These are phyloP conservation scores for Pao palembangensis DNA, from an alignment of 2,113 vertebrate genomes.

Conservation along the genomic window DNA sequence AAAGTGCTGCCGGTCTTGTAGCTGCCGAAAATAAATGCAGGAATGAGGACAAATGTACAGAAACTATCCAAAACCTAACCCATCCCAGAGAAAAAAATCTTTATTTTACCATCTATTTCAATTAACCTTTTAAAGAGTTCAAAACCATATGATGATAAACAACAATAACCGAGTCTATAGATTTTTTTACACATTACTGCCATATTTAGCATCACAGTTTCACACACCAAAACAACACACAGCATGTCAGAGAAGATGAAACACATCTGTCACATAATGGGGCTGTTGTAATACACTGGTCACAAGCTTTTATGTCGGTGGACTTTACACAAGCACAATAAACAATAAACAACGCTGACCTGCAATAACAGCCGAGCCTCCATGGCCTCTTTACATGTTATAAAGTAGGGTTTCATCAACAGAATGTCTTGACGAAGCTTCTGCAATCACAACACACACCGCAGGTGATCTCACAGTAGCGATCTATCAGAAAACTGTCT, in stretches of 20 bases:
- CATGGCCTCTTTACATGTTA: conserved; percentile 98
- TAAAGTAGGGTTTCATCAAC: conserved; percentile 97
- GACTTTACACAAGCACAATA: neutral
- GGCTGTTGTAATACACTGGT: conserved; percentile 15
- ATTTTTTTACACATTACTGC: no score
- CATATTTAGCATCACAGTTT: no score
- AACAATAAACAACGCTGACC: conserved; percentile 65
- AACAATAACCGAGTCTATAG: no score
- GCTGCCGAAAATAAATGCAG: conserved; percentile 65
- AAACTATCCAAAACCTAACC: neutral
- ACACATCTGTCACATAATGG: conserved; percentile 35
- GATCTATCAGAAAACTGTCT: no score
- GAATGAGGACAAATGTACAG: neutral
- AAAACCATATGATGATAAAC: no score
- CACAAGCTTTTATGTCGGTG: neutral
- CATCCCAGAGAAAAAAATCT: no score
- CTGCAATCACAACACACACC: conserved; percentile 59
- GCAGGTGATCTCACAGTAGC: neutral
- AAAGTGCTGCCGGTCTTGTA: conserved; percentile 97
- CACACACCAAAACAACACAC: neutral
- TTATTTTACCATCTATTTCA: no score
- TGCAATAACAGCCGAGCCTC: conserved; percentile 90
- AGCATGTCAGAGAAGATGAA: neutral
- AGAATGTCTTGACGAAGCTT: conserved; percentile 97
- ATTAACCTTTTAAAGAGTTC: no score